Percentiles rank a stretch among this genome's conserved stretches.
phyloP scores from a whole-genome alignment of 2,888 invertebrate species.

The Patella pellucida region DNA sequence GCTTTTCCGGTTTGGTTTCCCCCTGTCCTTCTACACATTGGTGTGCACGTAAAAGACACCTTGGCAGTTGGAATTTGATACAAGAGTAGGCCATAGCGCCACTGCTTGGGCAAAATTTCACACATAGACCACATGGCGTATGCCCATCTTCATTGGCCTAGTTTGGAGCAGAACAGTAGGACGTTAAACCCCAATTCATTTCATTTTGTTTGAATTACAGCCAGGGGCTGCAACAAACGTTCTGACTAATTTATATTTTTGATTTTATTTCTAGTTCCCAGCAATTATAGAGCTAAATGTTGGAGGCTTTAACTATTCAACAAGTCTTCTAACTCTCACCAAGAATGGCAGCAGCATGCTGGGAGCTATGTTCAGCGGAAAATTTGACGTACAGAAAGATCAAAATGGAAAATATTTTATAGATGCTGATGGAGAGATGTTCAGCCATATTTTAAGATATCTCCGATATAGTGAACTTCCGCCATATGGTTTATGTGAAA shows the following conservation, averaged over 20 bases:
- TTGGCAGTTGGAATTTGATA: no score
- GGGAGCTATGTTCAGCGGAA: constrained; percentile 66
- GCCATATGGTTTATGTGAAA: constrained; percentile 41
- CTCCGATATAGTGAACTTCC: constrained; percentile 62
- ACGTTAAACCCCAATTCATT: no score
- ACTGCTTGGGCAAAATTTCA: no score
- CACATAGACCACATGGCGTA: no score
- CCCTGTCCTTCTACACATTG: no score
- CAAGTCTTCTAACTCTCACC: constrained; percentile 56
- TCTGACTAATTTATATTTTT: not conserved
- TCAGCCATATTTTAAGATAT: constrained; percentile 60
- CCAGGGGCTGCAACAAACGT: no score
- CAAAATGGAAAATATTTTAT: constrained; percentile 64
- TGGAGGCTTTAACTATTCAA: constrained; percentile 62
- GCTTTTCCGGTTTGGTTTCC: no score
- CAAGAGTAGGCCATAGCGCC: no score
- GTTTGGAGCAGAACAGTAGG: no score
- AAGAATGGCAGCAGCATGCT: constrained; percentile 62
- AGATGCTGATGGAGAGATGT: constrained; percentile 62
- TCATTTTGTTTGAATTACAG: no score
- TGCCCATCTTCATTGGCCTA: no score
- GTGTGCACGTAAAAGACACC: no score
- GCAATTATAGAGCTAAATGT: constrained; percentile 63
- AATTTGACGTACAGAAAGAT: constrained; percentile 55
- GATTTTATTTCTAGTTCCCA: constrained; percentile 49